Evolutionary conservation across 2,113 vertebrate species (phyloP), one percentile per base, ranked within the genome.

Genomic region (Myrmecophaga tridactyla): DNA sequence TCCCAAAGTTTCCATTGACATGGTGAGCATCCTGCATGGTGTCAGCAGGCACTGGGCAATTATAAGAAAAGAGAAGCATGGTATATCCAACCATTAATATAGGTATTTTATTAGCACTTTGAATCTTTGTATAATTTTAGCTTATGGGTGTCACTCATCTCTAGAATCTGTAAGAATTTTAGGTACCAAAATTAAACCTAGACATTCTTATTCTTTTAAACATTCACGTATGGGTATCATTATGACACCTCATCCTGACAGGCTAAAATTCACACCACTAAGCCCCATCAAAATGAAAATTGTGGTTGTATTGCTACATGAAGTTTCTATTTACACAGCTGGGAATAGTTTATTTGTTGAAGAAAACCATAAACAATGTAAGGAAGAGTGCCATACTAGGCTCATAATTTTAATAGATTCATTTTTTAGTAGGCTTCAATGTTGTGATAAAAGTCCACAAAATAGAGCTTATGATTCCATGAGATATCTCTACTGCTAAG

Each of bases 371-470:
- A 46, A 69, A 67, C 8, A 39, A 67, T 15, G 29, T n/a, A 15
- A 56, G 60, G 39, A 86, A 73, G 86, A 81, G 8, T 82, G 41
- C 15, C 46, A 58, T 36, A 90, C 41, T 60, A 88, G 46, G 36
- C 17, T 86, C n/a, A 67, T 4, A 70, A 29, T 86, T 85, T 41
- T 34, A 90, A 87, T 4, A 46, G 31, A 72, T 76, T 83, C 36
- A 34, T n/a, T 48, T 86, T 60, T 88, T 70, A 94, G 43, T 9
- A 78, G 80, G 48, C 18, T 96, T 94, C 70, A 27, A 27, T 48
- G 34, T 11, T 94, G 73, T 58, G 8, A 78, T 91, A 63, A 89
- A 91, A 96, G n/a, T 20, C 60, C 20, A 39, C 3, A 46, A 76
- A 80, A 82, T 9, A 89, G 69, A 91, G 3, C 8, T 77, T 89